phyloP scores from a whole-genome alignment of 2,797 vertebrate genomes.

The Pseudochirops corinnae region DNA sequence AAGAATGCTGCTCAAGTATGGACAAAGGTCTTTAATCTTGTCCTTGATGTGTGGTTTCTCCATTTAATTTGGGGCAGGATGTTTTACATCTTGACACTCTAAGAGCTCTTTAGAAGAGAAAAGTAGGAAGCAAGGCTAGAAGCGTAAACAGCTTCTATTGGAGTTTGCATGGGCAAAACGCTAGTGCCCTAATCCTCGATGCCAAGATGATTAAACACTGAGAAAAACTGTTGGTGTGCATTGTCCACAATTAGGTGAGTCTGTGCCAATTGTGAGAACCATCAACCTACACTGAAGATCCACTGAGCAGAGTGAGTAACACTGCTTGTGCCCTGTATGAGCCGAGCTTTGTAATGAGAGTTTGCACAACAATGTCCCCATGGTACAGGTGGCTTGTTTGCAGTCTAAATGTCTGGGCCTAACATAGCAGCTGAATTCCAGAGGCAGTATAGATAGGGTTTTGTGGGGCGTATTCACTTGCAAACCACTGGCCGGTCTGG shows the following conservation, averaged over 20 bases:
- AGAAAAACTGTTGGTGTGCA: conserved; percentile 50
- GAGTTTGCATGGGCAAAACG: conserved; percentile 52
- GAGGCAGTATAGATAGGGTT: conserved; percentile 39
- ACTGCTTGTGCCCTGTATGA: conserved; percentile 26
- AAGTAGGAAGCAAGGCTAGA: conserved; percentile 47
- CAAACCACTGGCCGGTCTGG: conserved; percentile 49
- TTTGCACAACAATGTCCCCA: not conserved
- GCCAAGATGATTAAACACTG: conserved; percentile 1
- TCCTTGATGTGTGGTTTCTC: not conserved
- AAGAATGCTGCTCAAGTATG: conserved; percentile 1
- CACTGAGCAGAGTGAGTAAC: conserved; percentile 14
- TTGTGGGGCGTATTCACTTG: conserved; percentile 29
- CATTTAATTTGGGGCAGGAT: not conserved
- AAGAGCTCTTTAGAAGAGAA: conserved; percentile 63
- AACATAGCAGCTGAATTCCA: conserved; percentile 27
- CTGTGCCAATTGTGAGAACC: conserved; percentile 52
- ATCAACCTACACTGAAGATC: conserved; percentile 25
- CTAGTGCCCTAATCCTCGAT: conserved; percentile 42
- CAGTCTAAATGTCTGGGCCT: conserved; percentile 26
- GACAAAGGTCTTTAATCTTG: conserved; percentile 17
- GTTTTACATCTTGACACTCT: conserved; percentile 7
- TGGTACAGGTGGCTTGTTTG: not conserved
- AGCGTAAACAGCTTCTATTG: conserved; percentile 58
- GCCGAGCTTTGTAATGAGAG: conserved; percentile 52
- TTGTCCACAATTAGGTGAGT: not conserved